These are phyloP conservation scores for Leptinotarsa tumamoca DNA, from an alignment of 2,888 invertebrate species.

Conservation along the genomic window DNA sequence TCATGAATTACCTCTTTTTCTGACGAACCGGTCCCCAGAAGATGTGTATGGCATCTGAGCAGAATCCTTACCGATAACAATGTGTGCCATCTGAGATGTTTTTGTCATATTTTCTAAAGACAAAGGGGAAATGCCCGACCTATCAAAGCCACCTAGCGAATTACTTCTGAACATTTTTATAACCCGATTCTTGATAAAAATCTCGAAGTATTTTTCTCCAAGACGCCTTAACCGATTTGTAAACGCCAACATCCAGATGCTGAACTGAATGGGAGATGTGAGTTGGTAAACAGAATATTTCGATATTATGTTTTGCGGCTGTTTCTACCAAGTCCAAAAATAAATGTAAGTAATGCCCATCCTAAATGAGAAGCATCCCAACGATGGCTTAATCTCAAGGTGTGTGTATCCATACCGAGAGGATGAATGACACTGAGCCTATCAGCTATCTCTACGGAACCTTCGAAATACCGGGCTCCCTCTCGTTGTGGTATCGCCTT, in stretches of 20 bases:
- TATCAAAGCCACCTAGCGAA: constrained; percentile 20
- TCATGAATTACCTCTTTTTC: too few species aligned
- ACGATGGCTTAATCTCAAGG: too few species aligned
- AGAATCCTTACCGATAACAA: constrained; percentile 9
- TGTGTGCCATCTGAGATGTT: constrained; percentile 17
- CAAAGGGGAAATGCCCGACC: constrained; percentile 19
- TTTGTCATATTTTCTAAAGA: constrained; percentile 19
- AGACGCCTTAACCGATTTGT: constrained; percentile 22
- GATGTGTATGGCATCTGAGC: constrained; percentile 22
- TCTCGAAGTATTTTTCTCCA: constrained; percentile 8
- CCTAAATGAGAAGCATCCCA: constrained; percentile 35
- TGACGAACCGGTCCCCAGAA: constrained; percentile 3
- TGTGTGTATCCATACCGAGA: too few species aligned
- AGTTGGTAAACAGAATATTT: constrained; percentile 42
- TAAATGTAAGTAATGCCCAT: constrained; percentile 42
- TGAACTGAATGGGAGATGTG: constrained; percentile 38
- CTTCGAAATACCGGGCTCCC: too few species aligned
- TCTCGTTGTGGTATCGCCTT: too few species aligned
- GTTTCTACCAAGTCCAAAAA: constrained; percentile 33
- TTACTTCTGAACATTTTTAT: constrained; percentile 20
- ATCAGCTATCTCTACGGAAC: too few species aligned
- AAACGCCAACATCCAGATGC: constrained; percentile 44
- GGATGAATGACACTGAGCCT: too few species aligned
- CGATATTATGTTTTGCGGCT: constrained; percentile 37
- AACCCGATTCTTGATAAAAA: constrained; percentile 17